These are phyloP conservation scores for Lottia scabra DNA, from an alignment of 2,888 invertebrate species.

Conservation along the genomic window DNA sequence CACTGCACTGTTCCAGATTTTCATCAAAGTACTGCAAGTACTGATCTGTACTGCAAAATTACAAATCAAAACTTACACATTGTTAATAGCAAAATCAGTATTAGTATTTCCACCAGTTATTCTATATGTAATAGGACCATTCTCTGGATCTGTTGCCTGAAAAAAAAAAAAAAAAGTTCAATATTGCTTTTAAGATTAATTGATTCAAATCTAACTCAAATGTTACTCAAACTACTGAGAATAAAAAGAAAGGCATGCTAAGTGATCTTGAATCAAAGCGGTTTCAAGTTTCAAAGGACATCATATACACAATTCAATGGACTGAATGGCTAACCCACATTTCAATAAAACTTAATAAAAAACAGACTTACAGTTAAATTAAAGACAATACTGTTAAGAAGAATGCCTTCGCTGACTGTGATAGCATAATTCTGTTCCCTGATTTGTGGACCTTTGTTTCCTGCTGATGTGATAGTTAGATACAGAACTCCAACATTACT, in stretches of 20 bases:
- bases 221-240: not conserved
- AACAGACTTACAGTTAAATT: conserved; percentile 39
- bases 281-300: not conserved
- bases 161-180: conserved; percentile 7
- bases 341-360: not conserved
- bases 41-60: no score
- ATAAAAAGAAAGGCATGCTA: not conserved
- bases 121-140: conserved; percentile 30
- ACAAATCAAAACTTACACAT: not conserved
- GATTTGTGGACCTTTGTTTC: conserved; percentile 44
- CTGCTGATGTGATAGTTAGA: conserved; percentile 40
- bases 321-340: not conserved
- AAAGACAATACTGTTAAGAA: conserved; percentile 32
- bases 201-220: not conserved
- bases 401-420: conserved; percentile 47
- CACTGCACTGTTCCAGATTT: no score
- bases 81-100: not conserved
- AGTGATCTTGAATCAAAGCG: no score
- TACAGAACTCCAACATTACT: conserved; percentile 39
- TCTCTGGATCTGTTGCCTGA: conserved; percentile 46
- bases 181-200: not conserved
- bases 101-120: conserved; percentile 31
- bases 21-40: no score
- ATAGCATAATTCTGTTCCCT: conserved; percentile 34
- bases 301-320: not conserved